A percentile compares a stretch with the other conserved stretches of the same genome.
These are phyloP conservation scores for Sialis fuliginosa DNA, from an alignment of 2,888 invertebrate species.

Conservation along the genomic window DNA sequence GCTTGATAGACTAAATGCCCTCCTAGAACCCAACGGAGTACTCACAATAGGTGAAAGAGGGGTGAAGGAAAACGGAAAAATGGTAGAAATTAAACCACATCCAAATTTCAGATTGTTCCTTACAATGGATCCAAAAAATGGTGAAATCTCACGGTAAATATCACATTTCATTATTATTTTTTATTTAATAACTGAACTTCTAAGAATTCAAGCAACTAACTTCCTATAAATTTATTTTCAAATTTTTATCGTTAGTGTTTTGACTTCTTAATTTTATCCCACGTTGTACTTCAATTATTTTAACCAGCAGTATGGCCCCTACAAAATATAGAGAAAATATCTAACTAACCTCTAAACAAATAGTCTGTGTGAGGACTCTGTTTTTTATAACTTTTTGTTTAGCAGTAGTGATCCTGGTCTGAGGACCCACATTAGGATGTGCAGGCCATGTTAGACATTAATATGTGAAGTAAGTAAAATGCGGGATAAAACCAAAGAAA, in stretches of 20 bases:
- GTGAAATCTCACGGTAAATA: slow-evolving; percentile 73
- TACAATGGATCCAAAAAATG: slow-evolving; percentile 86
- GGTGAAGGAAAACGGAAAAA: slow-evolving; percentile 46
- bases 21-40: slow-evolving; percentile 84
- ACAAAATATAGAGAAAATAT: too few species aligned
- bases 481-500: not conserved
- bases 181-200: not conserved
- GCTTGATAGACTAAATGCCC: slow-evolving; percentile 85
- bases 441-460: too few species aligned
- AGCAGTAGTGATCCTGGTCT: too few species aligned
- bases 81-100: slow-evolving; percentile 66
- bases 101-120: slow-evolving; percentile 84
- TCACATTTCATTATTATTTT: slow-evolving; percentile 4
- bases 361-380: too few species aligned
- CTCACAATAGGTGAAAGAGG: slow-evolving; percentile 86
- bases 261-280: too few species aligned
- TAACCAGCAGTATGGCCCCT: too few species aligned
- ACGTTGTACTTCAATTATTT: too few species aligned
- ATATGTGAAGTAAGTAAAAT: not conserved
- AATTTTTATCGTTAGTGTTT: too few species aligned
- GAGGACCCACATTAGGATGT: too few species aligned
- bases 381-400: too few species aligned
- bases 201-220: not conserved
- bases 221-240: too few species aligned
- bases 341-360: too few species aligned